Conservation (phyloP, 2,888 invertebrate genomes). For the Epinotia bilunana region DNA sequence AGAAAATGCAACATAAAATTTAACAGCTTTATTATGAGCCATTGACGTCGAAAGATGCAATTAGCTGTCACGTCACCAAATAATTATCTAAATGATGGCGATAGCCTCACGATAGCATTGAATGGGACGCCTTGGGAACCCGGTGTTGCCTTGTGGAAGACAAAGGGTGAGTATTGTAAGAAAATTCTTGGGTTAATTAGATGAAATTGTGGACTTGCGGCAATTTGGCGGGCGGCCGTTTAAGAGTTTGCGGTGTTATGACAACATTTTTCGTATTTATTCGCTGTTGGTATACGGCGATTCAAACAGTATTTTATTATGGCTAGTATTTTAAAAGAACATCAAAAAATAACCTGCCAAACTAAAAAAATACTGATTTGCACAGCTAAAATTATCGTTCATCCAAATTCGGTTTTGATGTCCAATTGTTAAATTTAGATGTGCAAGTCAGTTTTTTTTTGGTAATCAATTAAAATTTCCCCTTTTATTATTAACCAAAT, state of each 20-base stretch:
- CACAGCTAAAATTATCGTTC: too few species aligned
- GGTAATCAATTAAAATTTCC: too few species aligned
- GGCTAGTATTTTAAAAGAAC: too few species aligned
- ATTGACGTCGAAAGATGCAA: constrained; percentile 36
- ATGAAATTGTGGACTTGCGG: constrained; percentile 26
- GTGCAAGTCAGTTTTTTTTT: too few species aligned
- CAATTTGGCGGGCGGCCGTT: constrained; percentile 8
- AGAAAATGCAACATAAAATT: background rate
- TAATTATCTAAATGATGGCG: constrained; percentile 58
- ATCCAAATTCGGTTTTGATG: too few species aligned
- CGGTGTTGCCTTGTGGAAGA: constrained; percentile 19
- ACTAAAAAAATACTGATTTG: too few species aligned
- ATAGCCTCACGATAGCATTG: constrained; percentile 54
- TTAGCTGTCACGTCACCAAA: constrained; percentile 59
- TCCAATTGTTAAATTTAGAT: too few species aligned
- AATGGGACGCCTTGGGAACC: constrained; percentile 54
- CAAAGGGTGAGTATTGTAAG: constrained; percentile 43
- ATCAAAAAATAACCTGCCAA: too few species aligned
- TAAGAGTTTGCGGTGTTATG: background rate
- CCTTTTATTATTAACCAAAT: too few species aligned
- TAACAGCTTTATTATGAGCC: constrained; percentile 52
- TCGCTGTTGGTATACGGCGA: background rate
- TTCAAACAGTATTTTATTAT: too few species aligned
- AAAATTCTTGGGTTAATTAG: constrained; percentile 41
- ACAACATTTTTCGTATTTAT: background rate